Percentiles rank a stretch among this genome's conserved stretches.
These are phyloP conservation scores for Perizoma affinitatum DNA, from an alignment of 2,888 invertebrate genomes.

Conservation along the genomic window DNA sequence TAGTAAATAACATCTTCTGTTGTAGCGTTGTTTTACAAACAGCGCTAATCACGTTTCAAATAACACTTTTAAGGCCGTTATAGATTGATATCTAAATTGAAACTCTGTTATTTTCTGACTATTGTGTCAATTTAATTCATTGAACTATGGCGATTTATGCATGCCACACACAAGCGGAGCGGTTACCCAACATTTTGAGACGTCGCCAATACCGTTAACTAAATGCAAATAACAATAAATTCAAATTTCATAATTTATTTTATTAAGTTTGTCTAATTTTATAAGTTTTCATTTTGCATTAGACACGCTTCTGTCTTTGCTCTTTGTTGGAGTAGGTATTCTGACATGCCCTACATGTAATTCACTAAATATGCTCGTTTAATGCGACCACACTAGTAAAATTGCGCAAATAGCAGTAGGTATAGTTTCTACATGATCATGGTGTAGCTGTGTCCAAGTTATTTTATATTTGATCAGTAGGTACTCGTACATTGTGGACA, in stretches of 20 bases:
- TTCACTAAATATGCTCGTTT: too few species aligned
- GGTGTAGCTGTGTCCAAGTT: too few species aligned
- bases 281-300: not conserved
- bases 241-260: conserved; percentile 4
- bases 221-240: conserved; percentile 17
- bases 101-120: conserved; percentile 65
- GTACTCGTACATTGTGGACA: too few species aligned
- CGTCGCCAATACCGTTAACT: conserved; percentile 22
- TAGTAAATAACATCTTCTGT: conserved; percentile 56
- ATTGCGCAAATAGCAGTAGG: too few species aligned
- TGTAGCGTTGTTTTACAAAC: conserved; percentile 65
- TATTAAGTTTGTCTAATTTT: conserved; percentile 9
- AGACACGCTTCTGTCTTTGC: not conserved
- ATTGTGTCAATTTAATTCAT: conserved; percentile 65
- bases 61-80: conserved; percentile 53
- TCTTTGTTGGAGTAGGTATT: too few species aligned
- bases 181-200: conserved; percentile 27
- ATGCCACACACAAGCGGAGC: conserved; percentile 44
- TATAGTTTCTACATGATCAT: too few species aligned
- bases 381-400: too few species aligned
- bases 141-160: conserved; percentile 45
- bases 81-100: conserved; percentile 67
- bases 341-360: too few species aligned
- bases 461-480: too few species aligned
- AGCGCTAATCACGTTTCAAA: conserved; percentile 60